Evolutionary conservation across 2,113 vertebrate genomes (phyloP).

Genomic region (Azemiops feae): DNA sequence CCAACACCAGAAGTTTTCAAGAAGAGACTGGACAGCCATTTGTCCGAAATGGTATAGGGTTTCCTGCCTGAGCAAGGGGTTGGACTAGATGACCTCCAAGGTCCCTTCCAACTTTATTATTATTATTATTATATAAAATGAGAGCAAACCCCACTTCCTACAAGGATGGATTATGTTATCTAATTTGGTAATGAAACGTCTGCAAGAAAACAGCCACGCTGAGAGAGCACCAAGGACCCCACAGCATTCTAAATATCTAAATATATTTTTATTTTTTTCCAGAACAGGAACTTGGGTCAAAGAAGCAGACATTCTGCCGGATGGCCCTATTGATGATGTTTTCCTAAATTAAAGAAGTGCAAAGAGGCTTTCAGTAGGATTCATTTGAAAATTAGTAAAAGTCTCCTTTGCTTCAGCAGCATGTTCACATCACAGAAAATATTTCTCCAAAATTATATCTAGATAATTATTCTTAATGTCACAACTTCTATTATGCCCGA

Average conservation of each 20-base stretch:
- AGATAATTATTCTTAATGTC: neutral
- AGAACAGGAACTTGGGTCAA: neutral
- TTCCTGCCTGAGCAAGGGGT: no score
- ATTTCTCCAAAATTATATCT: neutral
- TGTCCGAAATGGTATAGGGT: no score
- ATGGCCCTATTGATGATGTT: neutral
- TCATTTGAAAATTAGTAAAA: neutral
- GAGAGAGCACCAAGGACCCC: no score
- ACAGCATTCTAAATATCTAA: neutral
- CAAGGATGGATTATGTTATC: neutral
- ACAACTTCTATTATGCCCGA: neutral
- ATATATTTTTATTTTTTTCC: neutral
- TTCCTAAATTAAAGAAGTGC: neutral
- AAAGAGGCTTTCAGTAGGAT: neutral
- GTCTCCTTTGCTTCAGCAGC: neutral
- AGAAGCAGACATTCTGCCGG: neutral
- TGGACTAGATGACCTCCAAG: no score
- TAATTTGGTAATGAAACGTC: neutral
- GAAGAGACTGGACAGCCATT: no score
- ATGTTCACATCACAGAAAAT: neutral
- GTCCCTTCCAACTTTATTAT: no score
- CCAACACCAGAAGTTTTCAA: no score
- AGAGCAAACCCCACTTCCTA: neutral
- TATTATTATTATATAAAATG: neutral
- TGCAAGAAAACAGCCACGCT: no score